Evolutionary conservation across 2,113 vertebrate species (phyloP), one percentile per base, ranked within the genome.

Genomic region (Pipa parva): DNA sequence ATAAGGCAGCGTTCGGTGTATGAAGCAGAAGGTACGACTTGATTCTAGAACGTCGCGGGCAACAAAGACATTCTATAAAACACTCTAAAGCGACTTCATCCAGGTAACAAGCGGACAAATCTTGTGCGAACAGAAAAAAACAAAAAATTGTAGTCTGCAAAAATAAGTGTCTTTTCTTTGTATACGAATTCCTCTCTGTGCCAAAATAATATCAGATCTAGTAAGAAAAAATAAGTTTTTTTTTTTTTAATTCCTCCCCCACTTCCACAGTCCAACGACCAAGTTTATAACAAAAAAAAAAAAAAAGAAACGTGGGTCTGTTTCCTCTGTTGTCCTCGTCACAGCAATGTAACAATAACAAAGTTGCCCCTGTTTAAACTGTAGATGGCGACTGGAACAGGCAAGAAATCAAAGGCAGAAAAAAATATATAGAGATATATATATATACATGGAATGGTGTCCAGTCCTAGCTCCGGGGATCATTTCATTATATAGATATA

Each of bases 351-450:
- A 50, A 49, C 28, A 39, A 61, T 22, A 33, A 55, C 26, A 57
- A 77, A 77, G 63, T 71, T 77, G 69, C 73, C 75, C 39, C 39
- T 63, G 10, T 72, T 48, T 72, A 54, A 73, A 77, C 81, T 79
- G 78, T 80, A 83, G 83, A 71, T 82, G 83, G 83, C 81, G 81
- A 29, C 74, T 29, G 63, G 65, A 69, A 39, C 75, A 10, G 29
- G 29, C 5, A 10, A 31, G 29, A 75, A 77, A 58, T 71, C 63
- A 66, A 65, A 72, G 36, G 51, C 51, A 69, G 74, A 73, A 73
- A 75, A 10, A 42, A 17, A 50, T 48, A 51, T 15, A 42, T 7
- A 10, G 29, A 10, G 29, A 10, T 15, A 42, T 42, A 7, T 42
- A 5, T 42, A 64, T 24, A 42, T 42, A 10, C 5, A 10, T 31